These are phyloP conservation scores for Heliconius melpomene DNA, from an alignment of 1,140 invertebrate species.

Conservation along the genomic window DNA sequence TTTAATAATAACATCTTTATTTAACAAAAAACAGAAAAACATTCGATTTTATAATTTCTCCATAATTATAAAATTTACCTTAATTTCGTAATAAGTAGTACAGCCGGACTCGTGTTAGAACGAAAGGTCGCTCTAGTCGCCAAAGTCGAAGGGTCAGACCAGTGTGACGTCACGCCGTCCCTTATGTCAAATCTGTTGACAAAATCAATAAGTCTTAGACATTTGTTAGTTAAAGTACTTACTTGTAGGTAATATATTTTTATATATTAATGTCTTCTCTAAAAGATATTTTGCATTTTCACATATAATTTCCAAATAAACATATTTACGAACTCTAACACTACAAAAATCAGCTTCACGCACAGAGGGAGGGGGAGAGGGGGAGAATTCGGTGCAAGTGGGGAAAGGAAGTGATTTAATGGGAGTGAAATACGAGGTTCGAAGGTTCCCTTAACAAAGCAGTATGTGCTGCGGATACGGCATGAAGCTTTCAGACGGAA, in stretches of 20 bases:
- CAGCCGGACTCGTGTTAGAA: slow-evolving; percentile 57
- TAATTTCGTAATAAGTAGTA: slow-evolving; percentile 60
- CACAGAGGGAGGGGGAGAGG: too few species aligned
- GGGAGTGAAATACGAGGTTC: too few species aligned
- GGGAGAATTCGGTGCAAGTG: too few species aligned
- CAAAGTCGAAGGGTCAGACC: slow-evolving; percentile 66
- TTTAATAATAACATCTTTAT: too few species aligned
- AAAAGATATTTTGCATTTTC: neutral
- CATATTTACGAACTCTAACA: too few species aligned
- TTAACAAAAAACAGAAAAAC: too few species aligned
- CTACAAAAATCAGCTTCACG: too few species aligned
- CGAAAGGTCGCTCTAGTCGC: slow-evolving; percentile 63
- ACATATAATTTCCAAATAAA: too few species aligned
- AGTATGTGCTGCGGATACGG: too few species aligned
- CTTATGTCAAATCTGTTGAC: slow-evolving; percentile 60
- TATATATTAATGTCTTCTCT: neutral
- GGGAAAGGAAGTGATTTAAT: too few species aligned
- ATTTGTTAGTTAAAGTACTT: neutral
- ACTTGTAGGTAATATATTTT: neutral
- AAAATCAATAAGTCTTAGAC: neutral
- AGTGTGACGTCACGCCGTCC: slow-evolving; percentile 70
- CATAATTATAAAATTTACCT: slow-evolving; percentile 46
- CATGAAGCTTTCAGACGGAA: too few species aligned
- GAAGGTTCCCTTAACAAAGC: too few species aligned
- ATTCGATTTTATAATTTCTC: neutral